These are phyloP conservation scores for Saccopteryx bilineata DNA, from an alignment of 2,113 vertebrate species.

Conservation along the genomic window DNA sequence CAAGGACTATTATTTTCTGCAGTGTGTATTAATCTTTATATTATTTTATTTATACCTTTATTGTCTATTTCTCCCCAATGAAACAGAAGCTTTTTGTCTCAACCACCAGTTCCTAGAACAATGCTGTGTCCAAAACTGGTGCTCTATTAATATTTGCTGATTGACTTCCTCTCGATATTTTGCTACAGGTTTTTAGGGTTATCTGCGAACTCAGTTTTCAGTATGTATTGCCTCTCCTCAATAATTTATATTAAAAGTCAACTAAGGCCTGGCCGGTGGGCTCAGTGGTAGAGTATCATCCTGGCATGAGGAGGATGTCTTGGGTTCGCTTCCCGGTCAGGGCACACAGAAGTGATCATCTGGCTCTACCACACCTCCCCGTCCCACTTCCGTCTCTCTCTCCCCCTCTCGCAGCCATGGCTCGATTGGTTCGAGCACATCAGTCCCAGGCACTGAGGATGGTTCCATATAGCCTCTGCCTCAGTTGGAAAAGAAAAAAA, in stretches of 20 bases:
- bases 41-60: neutral
- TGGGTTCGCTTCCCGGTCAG: no score
- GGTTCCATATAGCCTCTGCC: no score
- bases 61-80: neutral
- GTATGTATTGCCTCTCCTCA: neutral
- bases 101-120: neutral
- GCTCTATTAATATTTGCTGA: neutral
- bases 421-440: no score
- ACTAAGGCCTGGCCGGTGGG: neutral
- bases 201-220: neutral
- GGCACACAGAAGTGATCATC: no score
- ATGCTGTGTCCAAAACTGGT: neutral
- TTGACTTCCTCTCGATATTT: constrained; percentile 11
- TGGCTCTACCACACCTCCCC: no score
- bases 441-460: no score
- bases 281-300: no score
- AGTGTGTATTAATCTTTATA: neutral
- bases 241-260: neutral
- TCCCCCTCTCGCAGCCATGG: no score
- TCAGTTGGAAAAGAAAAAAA: neutral
- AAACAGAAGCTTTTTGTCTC: neutral
- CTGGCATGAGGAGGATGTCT: no score
- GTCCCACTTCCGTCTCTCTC: no score
- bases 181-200: neutral
- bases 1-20: neutral